Evolutionary conservation across 2,797 vertebrate species (phyloP).

Genomic region (Hybognathus amarus): DNA sequence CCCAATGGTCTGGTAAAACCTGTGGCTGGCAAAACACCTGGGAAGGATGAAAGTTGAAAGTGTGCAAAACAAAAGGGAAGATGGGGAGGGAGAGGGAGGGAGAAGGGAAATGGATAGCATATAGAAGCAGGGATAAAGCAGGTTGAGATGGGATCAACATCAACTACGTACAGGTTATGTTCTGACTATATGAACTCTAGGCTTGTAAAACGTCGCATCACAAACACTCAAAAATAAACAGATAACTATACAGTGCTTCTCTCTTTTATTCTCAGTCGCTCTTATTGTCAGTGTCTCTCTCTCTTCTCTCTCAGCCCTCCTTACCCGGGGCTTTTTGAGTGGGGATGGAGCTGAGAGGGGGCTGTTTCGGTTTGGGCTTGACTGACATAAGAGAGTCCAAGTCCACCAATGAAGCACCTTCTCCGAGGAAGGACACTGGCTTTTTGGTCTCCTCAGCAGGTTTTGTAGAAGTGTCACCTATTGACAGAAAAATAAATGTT

Average conservation of each 20-base stretch:
- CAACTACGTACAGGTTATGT: conserved; percentile 50
- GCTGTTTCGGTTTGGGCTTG: conserved; percentile 74
- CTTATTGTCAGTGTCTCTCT: conserved; percentile 34
- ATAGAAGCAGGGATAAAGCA: conserved; percentile 28
- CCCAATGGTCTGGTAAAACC: conserved; percentile 43
- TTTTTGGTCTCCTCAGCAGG: conserved; percentile 73
- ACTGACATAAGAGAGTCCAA: conserved; percentile 85
- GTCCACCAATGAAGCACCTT: conserved; percentile 87
- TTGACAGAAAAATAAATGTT: neutral
- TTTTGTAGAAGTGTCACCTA: conserved; percentile 80
- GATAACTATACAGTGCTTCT: conserved; percentile 37
- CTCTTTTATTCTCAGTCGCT: conserved; percentile 35
- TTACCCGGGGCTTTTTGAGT: conserved; percentile 69
- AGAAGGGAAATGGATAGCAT: conserved; percentile 35
- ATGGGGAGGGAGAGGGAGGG: conserved; percentile 31
- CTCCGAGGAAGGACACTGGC: conserved; percentile 86
- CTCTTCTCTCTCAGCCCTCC: conserved; percentile 63
- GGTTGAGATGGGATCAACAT: conserved; percentile 37
- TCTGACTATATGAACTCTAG: conserved; percentile 51
- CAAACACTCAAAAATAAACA: conserved; percentile 58
- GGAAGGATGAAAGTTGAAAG: conserved; percentile 60
- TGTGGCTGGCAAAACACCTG: conserved; percentile 64
- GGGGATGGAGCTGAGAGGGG: conserved; percentile 45
- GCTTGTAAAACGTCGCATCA: conserved; percentile 53
- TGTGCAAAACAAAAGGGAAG: conserved; percentile 29